Evolutionary conservation across 2,888 invertebrate species (phyloP).

Genomic region (Drosophila hamatofila): DNA sequence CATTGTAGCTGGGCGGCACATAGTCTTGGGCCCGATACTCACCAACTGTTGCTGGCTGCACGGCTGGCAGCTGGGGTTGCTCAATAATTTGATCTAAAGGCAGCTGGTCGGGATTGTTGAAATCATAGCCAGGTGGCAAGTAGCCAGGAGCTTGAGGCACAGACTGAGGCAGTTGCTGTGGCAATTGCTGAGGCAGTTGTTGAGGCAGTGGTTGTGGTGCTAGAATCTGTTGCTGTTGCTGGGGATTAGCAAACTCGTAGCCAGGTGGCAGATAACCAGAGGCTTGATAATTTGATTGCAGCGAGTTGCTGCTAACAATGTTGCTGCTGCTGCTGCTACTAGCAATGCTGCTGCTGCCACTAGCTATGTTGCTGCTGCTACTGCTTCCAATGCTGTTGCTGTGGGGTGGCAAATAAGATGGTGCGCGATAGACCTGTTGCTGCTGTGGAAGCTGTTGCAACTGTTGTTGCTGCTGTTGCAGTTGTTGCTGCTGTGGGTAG

Average conservation of each 20-base stretch:
- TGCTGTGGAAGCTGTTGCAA: constrained; percentile 2
- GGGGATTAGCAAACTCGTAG: constrained; percentile 62
- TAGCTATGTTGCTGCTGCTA: constrained; percentile 16
- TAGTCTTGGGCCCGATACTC: constrained; percentile 57
- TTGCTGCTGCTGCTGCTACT: constrained; percentile 32
- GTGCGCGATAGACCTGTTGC: constrained; percentile 30
- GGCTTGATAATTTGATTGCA: constrained; percentile 31
- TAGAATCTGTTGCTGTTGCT: constrained; percentile 6
- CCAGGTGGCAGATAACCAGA: constrained; percentile 68
- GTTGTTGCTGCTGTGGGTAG: constrained; percentile 41
- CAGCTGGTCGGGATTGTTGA: constrained; percentile 8
- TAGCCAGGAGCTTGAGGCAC: constrained; percentile 54
- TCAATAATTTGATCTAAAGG: constrained; percentile 21
- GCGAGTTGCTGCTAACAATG: constrained; percentile 14
- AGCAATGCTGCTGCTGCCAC: constrained; percentile 28
- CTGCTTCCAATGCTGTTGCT: constrained; percentile 22
- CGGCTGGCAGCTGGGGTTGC: constrained; percentile 15
- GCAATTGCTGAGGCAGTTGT: constrained; percentile 2
- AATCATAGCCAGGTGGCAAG: constrained; percentile 67
- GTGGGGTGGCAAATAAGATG: constrained; percentile 41
- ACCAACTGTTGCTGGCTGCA: constrained; percentile 29
- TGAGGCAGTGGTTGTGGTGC: constrained; percentile 11
- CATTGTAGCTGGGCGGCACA: constrained; percentile 66
- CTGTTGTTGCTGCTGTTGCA: constrained; percentile 7
- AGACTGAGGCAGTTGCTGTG: constrained; percentile 9